Evolutionary conservation across 2,113 vertebrate species (phyloP), one percentile per base, ranked within the genome.

Genomic region (Nothocercus nigrocapillus): DNA sequence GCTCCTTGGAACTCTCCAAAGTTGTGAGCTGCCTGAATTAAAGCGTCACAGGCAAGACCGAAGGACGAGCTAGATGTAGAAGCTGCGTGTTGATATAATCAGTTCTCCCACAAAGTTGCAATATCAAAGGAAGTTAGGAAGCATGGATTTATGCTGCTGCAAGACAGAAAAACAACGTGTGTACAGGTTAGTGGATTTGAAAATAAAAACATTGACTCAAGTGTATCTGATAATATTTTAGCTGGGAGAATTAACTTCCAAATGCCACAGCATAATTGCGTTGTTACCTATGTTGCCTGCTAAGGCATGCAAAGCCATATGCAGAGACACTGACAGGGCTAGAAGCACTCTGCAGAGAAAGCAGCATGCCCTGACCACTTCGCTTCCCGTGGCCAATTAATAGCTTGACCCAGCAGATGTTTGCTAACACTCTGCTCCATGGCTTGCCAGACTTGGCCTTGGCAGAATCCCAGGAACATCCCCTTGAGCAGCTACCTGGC

Each of bases 341-440:
- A 62, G 64, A 69, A 0, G 2, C 1, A 36, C 30, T 70, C 40
- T 44, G 9, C 13, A 61, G 8, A 74, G 36, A 70, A 93, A 61
- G 54, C 27, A 21, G 19, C 40, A 72, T 1, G 0, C 28, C 70
- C 78, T 74, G 42, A 89, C 11, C 34, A 67, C 70, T 89, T 45
- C 34, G 63, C 45, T 51, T 83, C 51, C 82, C 0, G 0, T 9
- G 58, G 90, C 67, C 64, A 91, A 75, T 1, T 3, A 86, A 90
- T 90, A 4, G 1, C 38, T 81, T 81, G 64, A 95, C 73, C 53
- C 47, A 91, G 89, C 72, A 94, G 75, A 93, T 81, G 69, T 90
- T 89, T 91, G 2, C 2, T 80, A 80, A 80, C 78, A 80, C 64
- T 85, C 44, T 42, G 45, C 45, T 91, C 62, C 40, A 13, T 34